phyloP scores from a whole-genome alignment of 2,113 vertebrate genomes.

The Myrmecobius fasciatus region DNA sequence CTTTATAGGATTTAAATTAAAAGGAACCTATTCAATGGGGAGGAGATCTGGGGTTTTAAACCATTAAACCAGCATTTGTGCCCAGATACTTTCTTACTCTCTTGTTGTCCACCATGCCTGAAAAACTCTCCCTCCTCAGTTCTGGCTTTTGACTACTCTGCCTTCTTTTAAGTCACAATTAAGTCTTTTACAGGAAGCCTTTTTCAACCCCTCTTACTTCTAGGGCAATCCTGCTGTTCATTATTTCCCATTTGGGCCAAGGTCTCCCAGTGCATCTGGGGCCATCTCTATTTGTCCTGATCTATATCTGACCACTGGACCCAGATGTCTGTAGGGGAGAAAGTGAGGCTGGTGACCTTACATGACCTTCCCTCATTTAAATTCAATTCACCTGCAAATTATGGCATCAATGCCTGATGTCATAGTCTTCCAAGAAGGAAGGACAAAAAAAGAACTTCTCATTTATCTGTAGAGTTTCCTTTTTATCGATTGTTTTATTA shows the following conservation, averaged over 20 bases:
- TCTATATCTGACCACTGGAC: too few relatives aligned
- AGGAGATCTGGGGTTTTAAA: conserved; percentile 71
- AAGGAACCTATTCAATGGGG: conserved; percentile 58
- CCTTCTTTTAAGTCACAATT: background rate
- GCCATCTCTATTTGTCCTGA: too few relatives aligned
- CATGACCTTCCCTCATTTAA: too few relatives aligned
- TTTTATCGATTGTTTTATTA: background rate
- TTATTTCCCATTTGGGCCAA: background rate
- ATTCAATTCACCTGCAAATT: too few relatives aligned
- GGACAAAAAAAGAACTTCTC: too few relatives aligned
- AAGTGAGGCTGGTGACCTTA: too few relatives aligned
- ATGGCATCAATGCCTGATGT: too few relatives aligned
- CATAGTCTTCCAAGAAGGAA: too few relatives aligned
- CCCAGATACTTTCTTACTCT: conserved; percentile 32
- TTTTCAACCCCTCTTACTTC: background rate
- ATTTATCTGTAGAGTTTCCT: background rate
- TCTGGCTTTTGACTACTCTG: background rate
- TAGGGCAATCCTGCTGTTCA: background rate
- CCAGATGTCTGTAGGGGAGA: too few relatives aligned
- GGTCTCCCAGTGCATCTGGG: too few relatives aligned
- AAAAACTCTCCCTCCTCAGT: background rate
- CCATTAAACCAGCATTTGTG: conserved; percentile 54
- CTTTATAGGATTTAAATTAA: conserved; percentile 78
- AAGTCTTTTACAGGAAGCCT: background rate
- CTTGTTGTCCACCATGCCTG: background rate